phyloP scores from a whole-genome alignment of 2,888 invertebrate genomes.

The Pharmacophagus antenor region DNA sequence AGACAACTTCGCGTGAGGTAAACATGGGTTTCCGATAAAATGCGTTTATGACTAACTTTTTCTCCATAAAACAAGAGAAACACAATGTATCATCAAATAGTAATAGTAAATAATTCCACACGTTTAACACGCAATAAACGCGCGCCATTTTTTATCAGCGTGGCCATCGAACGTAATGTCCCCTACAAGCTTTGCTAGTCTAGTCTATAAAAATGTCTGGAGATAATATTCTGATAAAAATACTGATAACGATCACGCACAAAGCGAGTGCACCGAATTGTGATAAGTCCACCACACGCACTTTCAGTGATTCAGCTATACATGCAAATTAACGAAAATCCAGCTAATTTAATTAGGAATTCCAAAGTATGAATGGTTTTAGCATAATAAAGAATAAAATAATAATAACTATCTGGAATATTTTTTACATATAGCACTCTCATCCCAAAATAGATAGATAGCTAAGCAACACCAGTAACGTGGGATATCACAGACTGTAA shows the following conservation, averaged over 20 bases:
- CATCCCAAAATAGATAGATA: no score
- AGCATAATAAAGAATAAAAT: no score
- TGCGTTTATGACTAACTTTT: no score
- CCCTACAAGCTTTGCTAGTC: slow-evolving; percentile 38
- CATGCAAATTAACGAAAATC: no score
- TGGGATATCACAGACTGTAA: no score
- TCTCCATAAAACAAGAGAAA: neutral
- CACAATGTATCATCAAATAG: neutral
- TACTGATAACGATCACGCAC: slow-evolving; percentile 52
- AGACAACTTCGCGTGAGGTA: no score
- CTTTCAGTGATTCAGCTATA: slow-evolving; percentile 1
- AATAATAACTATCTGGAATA: no score
- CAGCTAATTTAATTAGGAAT: no score
- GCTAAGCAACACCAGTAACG: no score
- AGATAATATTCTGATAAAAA: slow-evolving; percentile 51
- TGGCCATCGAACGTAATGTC: slow-evolving; percentile 30
- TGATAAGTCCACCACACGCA: slow-evolving; percentile 18
- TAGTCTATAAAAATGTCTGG: slow-evolving; percentile 48
- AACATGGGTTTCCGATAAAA: no score
- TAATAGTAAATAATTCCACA: slow-evolving; percentile 8
- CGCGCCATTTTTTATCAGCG: slow-evolving; percentile 9
- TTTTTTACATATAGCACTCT: no score
- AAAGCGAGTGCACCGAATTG: slow-evolving; percentile 40
- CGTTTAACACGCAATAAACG: slow-evolving; percentile 34
- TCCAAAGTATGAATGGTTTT: no score